Evolutionary conservation across 2,113 vertebrate species (phyloP), one percentile per base, ranked within the genome.

Genomic region (Myocastor coypus): DNA sequence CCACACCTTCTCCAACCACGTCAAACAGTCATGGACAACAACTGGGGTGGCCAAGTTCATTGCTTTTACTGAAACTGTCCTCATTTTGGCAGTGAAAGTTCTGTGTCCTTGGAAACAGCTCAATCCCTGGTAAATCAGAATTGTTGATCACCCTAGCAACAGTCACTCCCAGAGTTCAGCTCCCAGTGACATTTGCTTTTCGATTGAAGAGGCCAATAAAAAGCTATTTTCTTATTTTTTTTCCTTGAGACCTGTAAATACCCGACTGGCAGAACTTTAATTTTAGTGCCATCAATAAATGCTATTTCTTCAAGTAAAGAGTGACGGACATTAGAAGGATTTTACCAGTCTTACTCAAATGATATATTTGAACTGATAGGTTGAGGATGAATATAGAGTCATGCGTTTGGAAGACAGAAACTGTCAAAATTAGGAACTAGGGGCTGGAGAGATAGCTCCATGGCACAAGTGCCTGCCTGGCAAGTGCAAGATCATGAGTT

Each of bases 131-230:
- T 88, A 83, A 94, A 90, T 59, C 52, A 94, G 84, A 97, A 81
- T 84, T 46, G 37, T 34, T 94, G 68, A 89, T 94, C 90, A 96
- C 92, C 40, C 37, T 97, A 92, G 91, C 85, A 97, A 95, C 84
- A 83, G 63, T 9, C 63, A 86, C 42, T 94, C 52, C 7, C 69
- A 87, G 80, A 92, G 63, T 46, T 46, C 46, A 46, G 46, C 46
- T 46, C 46, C 46, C 4, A 46, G 5, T 46, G 46, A 46, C 46
- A 46, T 46, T 46, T 46, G 4, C 46, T 46, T 46, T 46, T 46
- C 46, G 46, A 46, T 46, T 46, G 46, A 46, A 46, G 46, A 46
- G 46, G 8, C 46, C 46, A 46, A 46, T 8, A 46, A 46, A 46
- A 46, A 46, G 46, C 46, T 46, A 46, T 46, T 46, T 46, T 46